Base-by-base conservation (phyloP, 2,888 invertebrate species). In the Scaptomyza cyrtandrae region DNA sequence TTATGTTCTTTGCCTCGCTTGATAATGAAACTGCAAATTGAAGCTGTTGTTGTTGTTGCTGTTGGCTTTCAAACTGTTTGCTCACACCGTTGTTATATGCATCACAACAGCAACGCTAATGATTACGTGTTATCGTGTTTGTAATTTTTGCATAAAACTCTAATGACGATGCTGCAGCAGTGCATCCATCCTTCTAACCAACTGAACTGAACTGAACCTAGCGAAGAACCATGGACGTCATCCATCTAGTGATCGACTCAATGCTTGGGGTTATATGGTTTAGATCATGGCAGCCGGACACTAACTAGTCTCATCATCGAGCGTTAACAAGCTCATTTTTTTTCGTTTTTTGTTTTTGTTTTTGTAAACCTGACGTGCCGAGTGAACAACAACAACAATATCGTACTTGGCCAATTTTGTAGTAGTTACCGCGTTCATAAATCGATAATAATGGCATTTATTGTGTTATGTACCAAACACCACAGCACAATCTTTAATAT, bases 251-350 rank as follows among this genome's bases (percentile, higher is more conserved):
- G 68, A 69, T 78, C 70, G 69, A 60, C 71, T 69, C 61, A 72
- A 49, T 72, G 89, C 89, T 88, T 61, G 75, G 76, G 88, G 88
- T 89, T 88, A 86, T 86, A 86, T 86, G 85, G 86, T 85, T 85
- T 80, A 78, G 81, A 81, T 83, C 83, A 83, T 78, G 75, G 77
- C 77, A 76, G 60, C 86, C 86, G 77, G 88, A 88, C 89, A 86
- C 84, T 89, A 89, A 89, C 89, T 86, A 71, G 76, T 72, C 88
- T 89, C 89, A 89, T 89, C 89, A 89, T 86, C 75, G 75, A 89
- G 88, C 89, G 89, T 89, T 89, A 89, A 89, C 89, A 89, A 89
- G 89, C 89, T 89, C 82, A 89, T 89, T 89, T 89, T 86, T 86
- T 88, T 85, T 83, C 7, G 6, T 39, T 39, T 35, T 11, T 2